Evolutionary conservation across 1,140 invertebrate genomes (phyloP).

Genomic region (Listronotus oregonensis): DNA sequence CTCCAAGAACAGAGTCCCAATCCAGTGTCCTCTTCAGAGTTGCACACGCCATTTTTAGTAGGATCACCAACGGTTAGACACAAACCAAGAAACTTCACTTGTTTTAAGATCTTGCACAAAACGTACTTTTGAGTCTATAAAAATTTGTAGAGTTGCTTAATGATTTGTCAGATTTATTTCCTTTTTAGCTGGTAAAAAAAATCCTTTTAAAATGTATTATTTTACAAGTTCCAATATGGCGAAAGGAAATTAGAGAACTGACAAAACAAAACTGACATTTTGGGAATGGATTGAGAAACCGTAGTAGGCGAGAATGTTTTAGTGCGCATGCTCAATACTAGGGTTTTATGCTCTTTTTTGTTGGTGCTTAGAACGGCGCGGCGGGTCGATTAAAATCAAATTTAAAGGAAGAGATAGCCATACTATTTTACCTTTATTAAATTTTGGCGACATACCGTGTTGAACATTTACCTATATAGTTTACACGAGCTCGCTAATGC

Average conservation of each 20-base stretch:
- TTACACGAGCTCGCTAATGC: too few relatives aligned
- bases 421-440: too few relatives aligned
- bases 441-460: too few relatives aligned
- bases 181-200: constrained; percentile 3
- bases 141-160: background rate
- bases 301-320: too few relatives aligned
- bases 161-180: background rate
- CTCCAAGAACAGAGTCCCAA: constrained; percentile 86
- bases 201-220: constrained; percentile 16
- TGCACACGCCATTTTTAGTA: constrained; percentile 90
- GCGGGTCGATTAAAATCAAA: too few relatives aligned
- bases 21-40: constrained; percentile 91
- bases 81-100: constrained; percentile 42
- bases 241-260: constrained; percentile 42
- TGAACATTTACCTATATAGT: too few relatives aligned
- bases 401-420: too few relatives aligned
- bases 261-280: constrained; percentile 35
- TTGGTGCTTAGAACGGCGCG: too few relatives aligned
- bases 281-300: too few relatives aligned
- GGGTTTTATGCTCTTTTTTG: too few relatives aligned
- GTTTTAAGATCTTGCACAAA: constrained; percentile 21
- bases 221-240: constrained; percentile 41
- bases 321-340: too few relatives aligned
- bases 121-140: background rate
- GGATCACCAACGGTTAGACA: constrained; percentile 45